Base-by-base conservation (phyloP, 2,888 invertebrate genomes). In the Drosophila kambysellisi region DNA sequence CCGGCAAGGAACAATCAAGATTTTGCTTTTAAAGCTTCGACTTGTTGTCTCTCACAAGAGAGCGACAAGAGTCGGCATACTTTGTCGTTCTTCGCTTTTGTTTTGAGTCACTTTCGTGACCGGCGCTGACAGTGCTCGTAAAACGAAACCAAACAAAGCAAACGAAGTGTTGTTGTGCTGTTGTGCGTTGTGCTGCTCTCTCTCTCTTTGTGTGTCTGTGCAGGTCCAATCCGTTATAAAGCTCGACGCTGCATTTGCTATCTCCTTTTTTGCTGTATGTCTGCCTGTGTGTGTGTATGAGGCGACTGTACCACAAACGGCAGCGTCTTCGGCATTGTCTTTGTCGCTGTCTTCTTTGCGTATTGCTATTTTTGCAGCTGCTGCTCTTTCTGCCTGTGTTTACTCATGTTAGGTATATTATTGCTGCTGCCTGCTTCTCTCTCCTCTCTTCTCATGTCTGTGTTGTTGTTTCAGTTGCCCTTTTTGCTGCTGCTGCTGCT, bases 321-420 rank as follows among this genome's bases (percentile, higher is more conserved):
- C 59, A 72, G 62, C 71, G 71, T 74, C 80, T 76, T 80, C 41
- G 32, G 52, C 52, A 63, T 77, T 78, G 76, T 72, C 64, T 71
- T 71, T 68, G 67, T 56, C 67, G 80, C 46, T 46, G 56, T 67
- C 65, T 77, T 74, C 79, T 70, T 80, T 76, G 72, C 67, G 76
- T 76, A 80, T 80, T 80, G 64, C 72, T 72, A 68, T 76, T 81
- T 80, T 78, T 78, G 78, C 78, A 80, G 80, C 77, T 80, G 78
- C 76, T 64, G 54, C n/a, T 59, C 56, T 39, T 53, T 30, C 11
- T 70, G 33, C 37, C 53, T 69, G 53, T 69, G 61, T 59, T 74
- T 74, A 67, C 61, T 43, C 29, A 37, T 39, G 43, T 71, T 70
- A 48, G 62, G 62, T 56, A 33, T 61, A 54, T 70, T 70, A 35